Evolutionary conservation across 2,113 vertebrate species (phyloP), one percentile per base, ranked within the genome.

Genomic region (Meleagris gallopavo): DNA sequence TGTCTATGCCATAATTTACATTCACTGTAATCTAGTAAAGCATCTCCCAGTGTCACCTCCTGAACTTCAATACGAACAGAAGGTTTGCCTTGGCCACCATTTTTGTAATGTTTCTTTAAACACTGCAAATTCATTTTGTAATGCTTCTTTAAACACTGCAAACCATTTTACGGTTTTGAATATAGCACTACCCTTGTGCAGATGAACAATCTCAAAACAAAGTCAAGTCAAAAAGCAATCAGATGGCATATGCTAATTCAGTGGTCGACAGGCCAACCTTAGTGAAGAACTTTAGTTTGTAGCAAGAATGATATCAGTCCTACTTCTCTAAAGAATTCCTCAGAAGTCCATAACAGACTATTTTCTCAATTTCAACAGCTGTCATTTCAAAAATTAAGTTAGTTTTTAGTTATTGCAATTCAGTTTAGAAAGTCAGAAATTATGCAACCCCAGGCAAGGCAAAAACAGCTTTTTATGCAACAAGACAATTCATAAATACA

Each of bases 391-490:
- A 67, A 89, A 24, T 18, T 8, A 65, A 36, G 3, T 30, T 38
- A 8, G 7, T 40, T 79, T 82, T 48, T 29, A 64, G 5, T 78
- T 69, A 38, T 17, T 19, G 25, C 13, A 84, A 66, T 11, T 36
- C 14, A 87, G 25, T 38, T 67, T 57, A 45, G 50, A 14, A 64
- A 66, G 25, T 16, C 29, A 72, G 67, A 71, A 91, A 91, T 60
- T 20, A 61, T 11, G 32, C 46, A 60, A 43, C 15, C 24, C 20
- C 21, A 52, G 54, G 17, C 41, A 57, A 32, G 30, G 30, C 6
- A 86, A 65, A 92, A 45, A 20, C 3, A 83, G 13, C n/a, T 74
- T 92, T 94, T 96, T 71, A 58, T 21, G 43, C 86, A 15, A 81
- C 43, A 87, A 86, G 38, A 25, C 6, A 81, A 91, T 70, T 73